Evolutionary conservation across 2,888 invertebrate genomes (phyloP).

Genomic region (Erebia ligea): DNA sequence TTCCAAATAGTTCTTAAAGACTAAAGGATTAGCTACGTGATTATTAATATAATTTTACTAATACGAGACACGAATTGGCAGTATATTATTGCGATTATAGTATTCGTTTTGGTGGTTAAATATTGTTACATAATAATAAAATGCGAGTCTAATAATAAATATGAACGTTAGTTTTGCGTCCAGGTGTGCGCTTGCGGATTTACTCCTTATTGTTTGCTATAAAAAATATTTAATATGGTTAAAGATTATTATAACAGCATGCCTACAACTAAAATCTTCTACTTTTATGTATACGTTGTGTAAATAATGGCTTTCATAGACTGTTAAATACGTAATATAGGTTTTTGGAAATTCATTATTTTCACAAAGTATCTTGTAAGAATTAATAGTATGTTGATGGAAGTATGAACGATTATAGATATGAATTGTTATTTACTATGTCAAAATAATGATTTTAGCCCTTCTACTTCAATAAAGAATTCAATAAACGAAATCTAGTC

Average conservation of each 20-base stretch:
- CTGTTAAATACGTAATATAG: background rate
- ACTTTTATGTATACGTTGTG: background rate
- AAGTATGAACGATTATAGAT: background rate
- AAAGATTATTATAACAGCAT: constrained; percentile 24
- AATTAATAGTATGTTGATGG: background rate
- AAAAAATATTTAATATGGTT: constrained; percentile 39
- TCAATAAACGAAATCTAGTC: background rate
- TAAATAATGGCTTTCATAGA: background rate
- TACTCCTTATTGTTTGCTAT: constrained; percentile 41
- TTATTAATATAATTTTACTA: constrained; percentile 26
- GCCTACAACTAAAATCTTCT: background rate
- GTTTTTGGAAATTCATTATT: background rate
- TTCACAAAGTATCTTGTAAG: constrained; percentile 17
- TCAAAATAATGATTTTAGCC: background rate
- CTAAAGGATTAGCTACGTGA: constrained; percentile 32
- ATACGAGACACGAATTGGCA: constrained; percentile 35
- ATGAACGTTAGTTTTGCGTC: constrained; percentile 31
- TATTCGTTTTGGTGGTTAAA: constrained; percentile 32
- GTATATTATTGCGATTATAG: constrained; percentile 44
- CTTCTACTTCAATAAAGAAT: background rate
- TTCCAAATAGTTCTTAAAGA: constrained; percentile 44
- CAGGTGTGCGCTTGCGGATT: constrained; percentile 36
- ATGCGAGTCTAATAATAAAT: background rate
- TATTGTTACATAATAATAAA: constrained; percentile 31
- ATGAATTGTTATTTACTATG: background rate